Percentiles rank a stretch among this genome's conserved stretches.
phyloP scores from a whole-genome alignment of 2,113 vertebrate genomes.

The Xenopus tropicalis region UCB_Xtro_10.0 CM004447.2:95159001-95159500 shows the following conservation, averaged over 20 bases:
- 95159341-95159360: background rate
- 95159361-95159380: background rate
- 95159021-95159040: too few relatives aligned
- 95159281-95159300: background rate
- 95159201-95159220: background rate
- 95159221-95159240: background rate
- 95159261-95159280: slow-evolving; percentile 4
- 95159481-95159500: slow-evolving; percentile 16
- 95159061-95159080: too few relatives aligned
- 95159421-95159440: background rate
- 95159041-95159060: too few relatives aligned
- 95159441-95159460: background rate
- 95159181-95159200: background rate
- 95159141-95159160: too few relatives aligned
- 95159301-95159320: background rate
- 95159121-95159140: too few relatives aligned
- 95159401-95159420: background rate
- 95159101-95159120: too few relatives aligned
- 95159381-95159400: background rate
- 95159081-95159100: too few relatives aligned
- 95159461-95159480: slow-evolving; percentile 29
- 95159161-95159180: too few relatives aligned
- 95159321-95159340: background rate
- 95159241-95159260: background rate
- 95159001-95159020: too few relatives aligned